Evolutionary conservation across 2,113 vertebrate species (phyloP), one percentile per base, ranked within the genome.

Genomic region (Thoracochromis brauschi): DNA sequence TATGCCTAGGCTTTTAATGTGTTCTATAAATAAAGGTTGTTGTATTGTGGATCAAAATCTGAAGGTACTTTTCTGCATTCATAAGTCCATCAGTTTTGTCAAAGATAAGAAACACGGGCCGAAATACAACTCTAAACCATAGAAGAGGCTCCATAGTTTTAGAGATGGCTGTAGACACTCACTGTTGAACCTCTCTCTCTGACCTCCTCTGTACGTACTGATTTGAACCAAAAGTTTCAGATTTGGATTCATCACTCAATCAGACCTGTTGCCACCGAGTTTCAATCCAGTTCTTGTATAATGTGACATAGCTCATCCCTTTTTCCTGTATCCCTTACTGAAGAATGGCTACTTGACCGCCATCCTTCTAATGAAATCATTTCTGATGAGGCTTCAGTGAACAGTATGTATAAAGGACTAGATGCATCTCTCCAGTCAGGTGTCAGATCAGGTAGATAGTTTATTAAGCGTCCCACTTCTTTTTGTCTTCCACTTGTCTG

Each of bases 121-220:
- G 0, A 4, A 26, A 73, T 45, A 24, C 65, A 45, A 13, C 65
- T 16, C n/a, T 24, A 73, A 26, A 73, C 38, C 5, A 1, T 24
- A 42, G 3, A 42, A 7, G 8, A 45, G 38, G 5, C 65, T 73
- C 65, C 65, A 71, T 16, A 24, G 21, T 73, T 73, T 73, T 73
- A 73, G n/a, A 45, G 65, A 73, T 73, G 60, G 60, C 60, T 68
- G 60, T 21, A 68, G 60, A 38, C 19, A 68, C 60, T 38, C 60
- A 65, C 10, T 33, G 58, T 63, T 63, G 17, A 19, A 63, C 58
- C 58, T 63, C 31, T 63, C 58, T 63, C 58, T 63, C 58, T 40
- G 63, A 68, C 33, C 33, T 14, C 11, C 63, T 68, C 63, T 21
- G 7, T 40, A 40, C 19, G 21, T 21, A 38, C 19, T 68, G 63